Evolutionary conservation across 2,113 vertebrate species (phyloP), one percentile per base, ranked within the genome.

Genomic region (Centrocercus urophasianus): DNA sequence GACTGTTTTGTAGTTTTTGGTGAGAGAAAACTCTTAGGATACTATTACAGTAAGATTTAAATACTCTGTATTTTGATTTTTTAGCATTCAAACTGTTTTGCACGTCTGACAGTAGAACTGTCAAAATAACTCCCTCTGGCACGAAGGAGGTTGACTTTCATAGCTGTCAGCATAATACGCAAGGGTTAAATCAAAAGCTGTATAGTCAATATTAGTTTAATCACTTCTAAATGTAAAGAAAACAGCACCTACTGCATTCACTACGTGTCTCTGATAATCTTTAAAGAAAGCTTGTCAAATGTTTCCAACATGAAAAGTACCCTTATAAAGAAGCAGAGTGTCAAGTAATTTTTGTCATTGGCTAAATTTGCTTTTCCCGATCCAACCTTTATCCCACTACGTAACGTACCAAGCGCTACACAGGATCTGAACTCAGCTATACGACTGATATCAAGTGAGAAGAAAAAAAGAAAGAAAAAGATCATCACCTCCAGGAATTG

Each of bases 401-500:
- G 50, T 22, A 79, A 47, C 18, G 36, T 1, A 50, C 18, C 8
- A 65, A 12, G 27, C 48, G 90, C 30, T 84, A 8, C 4, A 43
- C 10, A 20, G 66, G 34, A 34, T 28, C 4, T 65, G 52, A 81
- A 13, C 19, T 65, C 67, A 28, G 47, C 47, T 70, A 45, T 8
- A 45, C 5, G 56, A 86, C 16, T 27, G 13, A 16, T 21, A 48
- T 3, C 6, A 79, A 74, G 19, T 7, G 56, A 21, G 9, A 90
- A 84, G 5, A 28, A 22, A 27, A 16, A 18, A 30, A 28, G 21
- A 48, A 22, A 57, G 85, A 90, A 54, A 89, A 93, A 80, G n/a
- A 30, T 54, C 69, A 71, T 96, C 71, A 98, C 97, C 97, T 97
- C 95, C 43, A 98, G 90, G 83, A 98, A 98, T 52, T 61, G 74